Base-by-base conservation (phyloP, 1,140 invertebrate genomes). In the Bombus consobrinus region DNA sequence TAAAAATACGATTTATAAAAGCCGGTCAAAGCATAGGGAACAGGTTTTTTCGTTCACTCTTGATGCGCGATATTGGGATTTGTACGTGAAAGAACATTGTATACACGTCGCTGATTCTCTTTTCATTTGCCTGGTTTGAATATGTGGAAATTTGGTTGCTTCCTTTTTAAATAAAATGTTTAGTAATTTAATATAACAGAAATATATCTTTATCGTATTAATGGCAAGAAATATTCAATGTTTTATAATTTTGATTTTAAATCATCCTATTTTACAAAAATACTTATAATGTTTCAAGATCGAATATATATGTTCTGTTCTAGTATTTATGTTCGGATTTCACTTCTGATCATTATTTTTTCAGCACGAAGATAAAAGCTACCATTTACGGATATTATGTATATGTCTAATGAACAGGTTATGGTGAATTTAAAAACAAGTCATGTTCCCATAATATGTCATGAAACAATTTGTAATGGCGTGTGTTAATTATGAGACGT, bases 1-100 rank as follows among this genome's bases (percentile, higher is more conserved):
- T 72, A 73, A 73, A 59, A 28, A 53, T 59, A 59, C 47, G 59
- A 72, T 81, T 81, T 72, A 72, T 81, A 62, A 73, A 81, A 77
- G 41, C 75, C 13, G 28, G 28, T 34, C 37, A 62, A 77, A 25
- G 57, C 57, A 37, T 8, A 57, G 57, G n/a, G 15, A 77, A 64
- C 28, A 28, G 25, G 57, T 9, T 41, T 62, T 77, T 64, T 57
- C n/a, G 75, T 62, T 62, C 57, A 25, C 15, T 77, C 59, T n/a
- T 41, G 75, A 22, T 62, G 41, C 28, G 22, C 53, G 57, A 76
- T 76, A 75, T 75, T 75, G 73, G 41, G 12, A 75, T 53, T 34
- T 32, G 41, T 28, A 37, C 9, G n/a, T 34, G 41, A n/a, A 41
- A 28, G 69, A 41, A 43, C 41, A 15, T 22, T 34, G 41, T 15